Conservation (phyloP, 2,797 vertebrate species). For the Syncerus caffer region DNA sequence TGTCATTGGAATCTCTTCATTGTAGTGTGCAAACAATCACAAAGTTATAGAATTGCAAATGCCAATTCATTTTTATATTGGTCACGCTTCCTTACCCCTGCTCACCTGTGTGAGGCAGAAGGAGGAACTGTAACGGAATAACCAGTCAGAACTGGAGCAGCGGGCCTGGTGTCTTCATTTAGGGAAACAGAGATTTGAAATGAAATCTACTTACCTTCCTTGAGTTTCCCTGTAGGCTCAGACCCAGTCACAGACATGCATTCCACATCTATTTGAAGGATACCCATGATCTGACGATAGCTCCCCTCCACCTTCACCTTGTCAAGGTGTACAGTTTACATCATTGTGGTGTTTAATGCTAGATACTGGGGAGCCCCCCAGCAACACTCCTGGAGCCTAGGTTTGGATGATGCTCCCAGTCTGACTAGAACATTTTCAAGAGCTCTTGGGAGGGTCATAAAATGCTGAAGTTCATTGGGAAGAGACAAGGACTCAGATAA, state of each 20-base stretch:
- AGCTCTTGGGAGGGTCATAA: not conserved
- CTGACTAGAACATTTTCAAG: not conserved
- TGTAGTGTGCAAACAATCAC: too few relatives aligned
- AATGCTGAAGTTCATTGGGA: not conserved
- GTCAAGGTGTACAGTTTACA: not conserved
- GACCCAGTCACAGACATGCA: not conserved
- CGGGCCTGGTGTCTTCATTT: not conserved
- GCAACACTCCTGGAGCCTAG: not conserved
- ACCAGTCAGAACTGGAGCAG: not conserved
- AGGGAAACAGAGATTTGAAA: not conserved
- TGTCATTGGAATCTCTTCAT: not conserved
- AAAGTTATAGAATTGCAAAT: not conserved
- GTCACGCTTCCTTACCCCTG: not conserved
- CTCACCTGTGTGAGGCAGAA: not conserved
- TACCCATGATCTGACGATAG: not conserved
- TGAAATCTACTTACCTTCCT: not conserved
- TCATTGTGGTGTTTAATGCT: not conserved
- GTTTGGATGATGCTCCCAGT: not conserved
- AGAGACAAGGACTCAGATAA: not conserved
- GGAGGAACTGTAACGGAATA: not conserved
- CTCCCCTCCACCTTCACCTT: not conserved
- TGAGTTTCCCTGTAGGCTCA: not conserved
- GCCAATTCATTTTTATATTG: not conserved
- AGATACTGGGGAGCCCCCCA: not conserved
- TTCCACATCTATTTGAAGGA: not conserved